Evolutionary conservation across 2,888 invertebrate genomes (phyloP), one percentile per base, ranked within the genome.

Genomic region (Euzophera pinguis): DNA sequence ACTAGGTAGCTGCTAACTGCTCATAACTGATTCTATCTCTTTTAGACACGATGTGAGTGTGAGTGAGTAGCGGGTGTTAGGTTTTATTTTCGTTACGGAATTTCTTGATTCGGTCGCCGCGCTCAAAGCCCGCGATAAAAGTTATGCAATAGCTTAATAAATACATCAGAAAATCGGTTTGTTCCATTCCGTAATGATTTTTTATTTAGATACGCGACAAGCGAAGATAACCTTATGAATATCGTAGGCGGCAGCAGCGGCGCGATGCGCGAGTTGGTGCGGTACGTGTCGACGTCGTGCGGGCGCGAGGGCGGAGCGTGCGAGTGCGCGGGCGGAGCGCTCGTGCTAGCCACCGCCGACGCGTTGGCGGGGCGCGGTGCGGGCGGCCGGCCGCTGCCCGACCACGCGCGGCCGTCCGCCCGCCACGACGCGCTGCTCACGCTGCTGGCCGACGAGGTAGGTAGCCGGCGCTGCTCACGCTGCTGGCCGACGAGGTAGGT

Each of bases 301-400:
- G 43, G 56, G 54, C 17, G 54, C 41, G 61, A 43, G 37, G 63
- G 54, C 14, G 53, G 6, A 7, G 38, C 7, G 56, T 79, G 81
- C 68, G 16, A 34, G 38, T 93, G 75, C 66, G 91, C 94, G 47
- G 95, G 95, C 53, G 93, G 93, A 71, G 94, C 94, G 72, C 84
- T 95, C 39, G 88, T 95, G 59, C 92, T 95, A 57, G 94, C 94
- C 73, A 91, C 94, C 53, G 94, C 94, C 59, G 94, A 94, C 78
- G 95, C 95, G 78, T 89, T 95, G 62, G 93, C 93, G 53, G 95
- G 95, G 1, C 88, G 94, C 65, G 93, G 93, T 42, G 94, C 94
- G 68, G 95, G 93, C 8, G 86, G 87, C 49, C 94, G 94, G 53
- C 91, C 94, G 66, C 91, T 94, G 63, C 91, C 92, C 9, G 75